Percentiles rank a stretch among this genome's conserved stretches.
Evolutionary conservation across 2,113 vertebrate species (phyloP).

Genomic region (Hyperopisus bebe): DNA sequence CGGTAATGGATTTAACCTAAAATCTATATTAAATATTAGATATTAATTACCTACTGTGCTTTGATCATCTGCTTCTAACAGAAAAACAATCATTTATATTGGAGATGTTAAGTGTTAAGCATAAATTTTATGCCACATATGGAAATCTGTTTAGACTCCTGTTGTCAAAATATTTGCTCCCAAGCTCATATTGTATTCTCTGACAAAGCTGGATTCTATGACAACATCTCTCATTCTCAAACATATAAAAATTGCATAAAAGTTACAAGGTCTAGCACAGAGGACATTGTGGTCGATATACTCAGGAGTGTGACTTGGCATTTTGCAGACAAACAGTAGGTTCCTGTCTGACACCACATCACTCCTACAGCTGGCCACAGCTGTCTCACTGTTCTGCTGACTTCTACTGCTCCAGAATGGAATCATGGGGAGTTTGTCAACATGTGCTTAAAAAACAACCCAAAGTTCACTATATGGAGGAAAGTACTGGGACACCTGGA

Average conservation of each 20-base stretch:
- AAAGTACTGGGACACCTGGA: too few relatives aligned
- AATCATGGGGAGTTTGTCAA: not conserved
- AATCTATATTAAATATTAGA: too few relatives aligned
- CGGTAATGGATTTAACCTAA: not conserved
- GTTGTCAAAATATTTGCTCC: not conserved
- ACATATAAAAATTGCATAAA: not conserved
- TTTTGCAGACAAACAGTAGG: not conserved
- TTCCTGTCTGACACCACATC: not conserved
- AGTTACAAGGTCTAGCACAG: not conserved
- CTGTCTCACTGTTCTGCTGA: not conserved
- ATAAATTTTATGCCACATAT: not conserved
- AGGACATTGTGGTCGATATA: not conserved
- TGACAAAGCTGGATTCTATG: not conserved
- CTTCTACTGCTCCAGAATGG: not conserved
- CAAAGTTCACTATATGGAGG: not conserved
- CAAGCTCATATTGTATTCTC: not conserved
- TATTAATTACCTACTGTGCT: not conserved
- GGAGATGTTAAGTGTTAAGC: not conserved
- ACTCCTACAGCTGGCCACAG: not conserved
- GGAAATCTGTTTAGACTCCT: not conserved
- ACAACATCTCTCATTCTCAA: not conserved
- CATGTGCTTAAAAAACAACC: not conserved
- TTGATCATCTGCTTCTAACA: not conserved
- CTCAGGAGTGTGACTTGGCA: not conserved
- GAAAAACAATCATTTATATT: not conserved